These are phyloP conservation scores for Boloria selene DNA, from an alignment of 2,888 invertebrate species.

Conservation along the genomic window DNA sequence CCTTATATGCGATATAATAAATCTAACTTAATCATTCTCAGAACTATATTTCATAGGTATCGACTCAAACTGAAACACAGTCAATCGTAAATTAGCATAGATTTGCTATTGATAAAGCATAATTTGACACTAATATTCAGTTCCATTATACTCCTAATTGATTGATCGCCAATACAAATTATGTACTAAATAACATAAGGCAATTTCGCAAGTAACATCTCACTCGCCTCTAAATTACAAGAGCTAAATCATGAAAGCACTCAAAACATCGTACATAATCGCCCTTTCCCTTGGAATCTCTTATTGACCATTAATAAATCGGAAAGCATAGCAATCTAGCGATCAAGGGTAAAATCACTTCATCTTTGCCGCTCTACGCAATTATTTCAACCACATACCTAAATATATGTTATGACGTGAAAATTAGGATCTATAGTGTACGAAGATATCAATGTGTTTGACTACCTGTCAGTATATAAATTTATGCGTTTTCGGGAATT, in stretches of 20 bases:
- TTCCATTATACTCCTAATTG: slow-evolving; percentile 27
- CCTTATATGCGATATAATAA: slow-evolving; percentile 15
- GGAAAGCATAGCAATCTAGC: slow-evolving; percentile 51
- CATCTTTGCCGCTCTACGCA: slow-evolving; percentile 54
- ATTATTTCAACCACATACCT: slow-evolving; percentile 47
- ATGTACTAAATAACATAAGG: slow-evolving; percentile 33
- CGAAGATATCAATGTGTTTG: slow-evolving; percentile 2
- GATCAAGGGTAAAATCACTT: slow-evolving; percentile 61
- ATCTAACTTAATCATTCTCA: slow-evolving; percentile 13
- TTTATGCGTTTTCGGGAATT: too few species aligned
- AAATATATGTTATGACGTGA: slow-evolving; percentile 16
- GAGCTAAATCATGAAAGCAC: slow-evolving; percentile 49
- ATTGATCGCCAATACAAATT: slow-evolving; percentile 28
- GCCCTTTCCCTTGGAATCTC: slow-evolving; percentile 48
- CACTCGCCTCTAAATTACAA: slow-evolving; percentile 39
- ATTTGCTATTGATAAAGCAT: slow-evolving; percentile 34
- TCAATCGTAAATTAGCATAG: slow-evolving; percentile 34
- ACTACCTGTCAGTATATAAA: too few species aligned
- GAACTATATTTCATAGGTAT: slow-evolving; percentile 29
- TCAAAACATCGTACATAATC: slow-evolving; percentile 52
- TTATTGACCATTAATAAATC: slow-evolving; percentile 58
- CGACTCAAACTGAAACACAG: slow-evolving; percentile 14
- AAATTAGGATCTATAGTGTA: slow-evolving; percentile 20
- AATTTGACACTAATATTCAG: slow-evolving; percentile 42
- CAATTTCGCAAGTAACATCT: slow-evolving; percentile 42